These are phyloP conservation scores for Saiga tatarica DNA, from an alignment of 2,113 vertebrate genomes.

Conservation along the genomic window DNA sequence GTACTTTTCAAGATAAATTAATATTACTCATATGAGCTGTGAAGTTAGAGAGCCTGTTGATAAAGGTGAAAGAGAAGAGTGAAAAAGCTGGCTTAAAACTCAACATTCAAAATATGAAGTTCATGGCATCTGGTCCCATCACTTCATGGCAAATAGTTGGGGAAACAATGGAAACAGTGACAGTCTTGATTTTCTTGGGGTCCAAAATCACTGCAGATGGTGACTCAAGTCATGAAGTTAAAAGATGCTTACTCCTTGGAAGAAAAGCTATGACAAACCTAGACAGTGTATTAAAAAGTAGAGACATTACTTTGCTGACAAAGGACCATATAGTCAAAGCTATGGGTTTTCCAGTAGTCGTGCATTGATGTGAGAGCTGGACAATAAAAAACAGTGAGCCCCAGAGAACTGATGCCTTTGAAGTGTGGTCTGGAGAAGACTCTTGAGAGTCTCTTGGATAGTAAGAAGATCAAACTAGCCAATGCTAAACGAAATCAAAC, in stretches of 20 bases:
- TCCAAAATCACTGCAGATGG: neutral
- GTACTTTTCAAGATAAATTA: neutral
- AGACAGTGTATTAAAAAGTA: neutral
- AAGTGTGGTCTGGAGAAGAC: neutral
- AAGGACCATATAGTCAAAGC: neutral
- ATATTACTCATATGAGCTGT: neutral
- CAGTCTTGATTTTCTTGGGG: neutral
- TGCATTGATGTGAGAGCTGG: neutral
- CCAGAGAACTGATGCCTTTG: neutral
- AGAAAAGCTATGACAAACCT: neutral
- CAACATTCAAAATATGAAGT: neutral
- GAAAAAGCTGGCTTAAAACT: neutral
- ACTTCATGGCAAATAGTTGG: neutral
- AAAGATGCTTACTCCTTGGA: neutral
- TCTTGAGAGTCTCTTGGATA: neutral
- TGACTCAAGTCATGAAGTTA: neutral
- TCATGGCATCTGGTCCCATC: neutral
- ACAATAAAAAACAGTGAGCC: neutral
- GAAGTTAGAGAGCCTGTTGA: neutral
- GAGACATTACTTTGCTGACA: neutral
- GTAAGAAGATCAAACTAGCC: neutral
- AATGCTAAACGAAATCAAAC: neutral
- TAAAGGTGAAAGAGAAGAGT: neutral
- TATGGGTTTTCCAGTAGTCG: neutral
- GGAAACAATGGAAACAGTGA: neutral